Conservation (phyloP, 2,113 vertebrate genomes). For the Puffinus mauretanicus region DNA sequence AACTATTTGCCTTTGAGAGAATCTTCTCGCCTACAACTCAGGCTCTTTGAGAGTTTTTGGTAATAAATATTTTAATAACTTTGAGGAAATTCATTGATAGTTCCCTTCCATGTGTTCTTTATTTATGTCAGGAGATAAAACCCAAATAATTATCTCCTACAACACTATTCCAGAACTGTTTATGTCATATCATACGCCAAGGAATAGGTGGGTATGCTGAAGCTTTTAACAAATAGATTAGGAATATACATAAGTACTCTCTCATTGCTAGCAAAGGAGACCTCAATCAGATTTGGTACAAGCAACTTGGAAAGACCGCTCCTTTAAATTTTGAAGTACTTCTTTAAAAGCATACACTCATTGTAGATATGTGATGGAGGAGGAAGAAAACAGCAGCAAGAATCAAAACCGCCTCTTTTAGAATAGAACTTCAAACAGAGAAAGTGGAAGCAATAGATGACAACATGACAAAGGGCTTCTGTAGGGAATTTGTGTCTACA, state of each 20-base stretch:
- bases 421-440: neutral
- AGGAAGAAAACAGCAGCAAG: neutral
- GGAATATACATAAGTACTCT: neutral
- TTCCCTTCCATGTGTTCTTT: neutral
- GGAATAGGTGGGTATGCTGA: neutral
- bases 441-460: neutral
- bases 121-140: neutral
- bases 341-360: neutral
- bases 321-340: neutral
- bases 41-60: neutral
- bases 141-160: neutral
- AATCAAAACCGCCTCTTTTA: neutral
- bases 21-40: neutral
- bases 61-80: neutral
- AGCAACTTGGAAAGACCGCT: neutral
- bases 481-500: neutral
- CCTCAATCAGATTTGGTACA: neutral
- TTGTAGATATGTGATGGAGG: neutral
- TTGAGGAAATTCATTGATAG: neutral
- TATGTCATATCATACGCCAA: neutral
- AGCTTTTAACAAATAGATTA: neutral
- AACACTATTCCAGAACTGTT: neutral
- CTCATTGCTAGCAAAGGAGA: neutral
- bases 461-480: neutral
- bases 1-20: neutral